A percentile compares a stretch with the other conserved stretches of the same genome.
Evolutionary conservation across 1,140 invertebrate genomes (phyloP).

Genomic region (Venustaconcha ellipsiformis): DNA sequence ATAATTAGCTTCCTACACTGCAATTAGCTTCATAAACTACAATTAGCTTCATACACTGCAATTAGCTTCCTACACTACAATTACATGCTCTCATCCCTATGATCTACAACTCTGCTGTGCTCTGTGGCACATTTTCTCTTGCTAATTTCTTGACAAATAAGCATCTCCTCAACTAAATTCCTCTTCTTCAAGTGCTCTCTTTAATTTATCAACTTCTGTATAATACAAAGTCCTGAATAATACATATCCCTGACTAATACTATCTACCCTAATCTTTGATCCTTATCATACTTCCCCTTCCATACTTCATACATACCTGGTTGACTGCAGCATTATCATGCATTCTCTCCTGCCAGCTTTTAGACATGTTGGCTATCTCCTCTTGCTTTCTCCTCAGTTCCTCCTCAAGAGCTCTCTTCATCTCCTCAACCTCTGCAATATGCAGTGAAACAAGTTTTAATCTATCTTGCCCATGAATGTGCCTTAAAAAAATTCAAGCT

Average conservation of each 20-base stretch:
- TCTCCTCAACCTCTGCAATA: conserved; percentile 65
- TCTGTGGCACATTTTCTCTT: no score
- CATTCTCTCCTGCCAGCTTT: conserved; percentile 72
- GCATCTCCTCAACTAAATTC: no score
- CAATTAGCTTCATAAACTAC: no score
- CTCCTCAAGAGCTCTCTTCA: conserved; percentile 71
- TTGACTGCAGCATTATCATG: conserved; percentile 64
- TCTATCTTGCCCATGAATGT: background rate
- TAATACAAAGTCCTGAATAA: background rate
- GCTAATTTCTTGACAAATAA: no score
- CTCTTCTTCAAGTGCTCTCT: background rate
- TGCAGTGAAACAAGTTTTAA: background rate
- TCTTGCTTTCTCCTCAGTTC: conserved; percentile 72
- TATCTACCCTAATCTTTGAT: background rate
- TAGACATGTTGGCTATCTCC: conserved; percentile 73
- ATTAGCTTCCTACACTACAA: no score
- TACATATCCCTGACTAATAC: background rate
- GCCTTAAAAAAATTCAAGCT: background rate
- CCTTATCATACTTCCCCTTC: background rate
- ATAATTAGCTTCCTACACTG: no score
- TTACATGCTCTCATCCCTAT: background rate
- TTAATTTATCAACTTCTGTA: background rate
- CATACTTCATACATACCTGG: conserved; percentile 15
- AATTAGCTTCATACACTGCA: no score
- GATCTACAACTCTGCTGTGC: background rate